Percentiles rank a stretch among this genome's conserved stretches.
These are phyloP conservation scores for Drosophila anomalata DNA, from an alignment of 2,888 invertebrate species.

Conservation along the genomic window DNA sequence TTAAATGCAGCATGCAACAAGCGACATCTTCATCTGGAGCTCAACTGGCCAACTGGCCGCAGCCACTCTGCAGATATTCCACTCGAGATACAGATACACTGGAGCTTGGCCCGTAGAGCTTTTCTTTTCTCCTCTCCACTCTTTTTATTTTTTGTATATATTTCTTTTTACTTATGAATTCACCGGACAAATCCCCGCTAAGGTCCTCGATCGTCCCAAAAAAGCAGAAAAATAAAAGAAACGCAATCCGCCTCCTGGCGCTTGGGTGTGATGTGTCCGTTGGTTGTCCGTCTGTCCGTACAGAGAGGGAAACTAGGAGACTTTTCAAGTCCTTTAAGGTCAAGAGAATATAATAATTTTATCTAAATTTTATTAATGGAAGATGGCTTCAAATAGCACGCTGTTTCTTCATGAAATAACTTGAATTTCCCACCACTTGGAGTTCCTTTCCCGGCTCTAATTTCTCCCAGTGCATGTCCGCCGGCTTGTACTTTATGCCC, in stretches of 20 bases:
- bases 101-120: constrained; percentile 1
- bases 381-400: too few species aligned
- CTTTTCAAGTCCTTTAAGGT: too few species aligned
- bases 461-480: constrained; percentile 25
- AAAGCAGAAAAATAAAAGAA: not conserved
- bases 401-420: not conserved
- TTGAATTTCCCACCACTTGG: not conserved
- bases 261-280: constrained; percentile 68
- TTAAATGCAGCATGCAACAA: constrained; percentile 78
- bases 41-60: not conserved
- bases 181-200: constrained; percentile 26
- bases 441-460: not conserved
- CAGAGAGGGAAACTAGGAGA: not conserved
- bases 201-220: not conserved
- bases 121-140: not conserved
- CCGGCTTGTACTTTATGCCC: constrained; percentile 67
- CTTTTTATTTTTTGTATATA: not conserved
- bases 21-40: constrained; percentile 56
- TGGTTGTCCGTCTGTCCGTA: constrained; percentile 2
- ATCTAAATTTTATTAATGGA: too few species aligned
- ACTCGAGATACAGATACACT: constrained; percentile 25
- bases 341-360: too few species aligned
- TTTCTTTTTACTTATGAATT: constrained; percentile 59
- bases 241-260: constrained; percentile 58
- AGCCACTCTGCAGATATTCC: constrained; percentile 34